Evolutionary conservation across 1,140 invertebrate genomes (phyloP).

Genomic region (Heliconius congener): DNA sequence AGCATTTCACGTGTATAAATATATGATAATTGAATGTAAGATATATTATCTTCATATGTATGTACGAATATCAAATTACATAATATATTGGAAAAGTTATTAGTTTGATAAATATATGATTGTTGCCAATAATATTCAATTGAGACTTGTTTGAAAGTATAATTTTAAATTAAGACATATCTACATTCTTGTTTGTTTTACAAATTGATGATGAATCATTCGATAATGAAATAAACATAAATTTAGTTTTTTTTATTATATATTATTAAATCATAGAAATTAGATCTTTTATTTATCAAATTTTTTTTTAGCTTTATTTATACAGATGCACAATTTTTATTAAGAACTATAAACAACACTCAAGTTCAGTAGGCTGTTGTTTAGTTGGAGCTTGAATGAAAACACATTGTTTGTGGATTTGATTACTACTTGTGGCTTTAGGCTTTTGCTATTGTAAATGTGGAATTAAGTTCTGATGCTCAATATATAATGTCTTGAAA

Average conservation of each 20-base stretch:
- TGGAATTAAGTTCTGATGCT: too few relatives aligned
- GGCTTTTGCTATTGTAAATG: too few relatives aligned
- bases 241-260: neutral
- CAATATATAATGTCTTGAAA: too few relatives aligned
- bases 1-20: too few relatives aligned
- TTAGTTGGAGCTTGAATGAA: too few relatives aligned
- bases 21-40: too few relatives aligned
- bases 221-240: neutral
- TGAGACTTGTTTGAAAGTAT: neutral
- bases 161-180: neutral
- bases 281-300: neutral
- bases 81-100: neutral
- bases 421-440: too few relatives aligned
- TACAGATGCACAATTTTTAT: too few relatives aligned
- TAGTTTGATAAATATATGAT: neutral
- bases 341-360: too few relatives aligned
- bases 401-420: too few relatives aligned
- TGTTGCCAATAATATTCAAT: neutral
- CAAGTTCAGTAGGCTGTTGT: too few relatives aligned
- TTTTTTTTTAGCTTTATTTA: neutral
- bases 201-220: neutral
- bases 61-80: neutral
- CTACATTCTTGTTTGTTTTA: neutral
- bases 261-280: neutral
- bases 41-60: neutral